A percentile compares a stretch with the other conserved stretches of the same genome.
phyloP scores from a whole-genome alignment of 2,797 vertebrate genomes.

The Lemur catta region DNA sequence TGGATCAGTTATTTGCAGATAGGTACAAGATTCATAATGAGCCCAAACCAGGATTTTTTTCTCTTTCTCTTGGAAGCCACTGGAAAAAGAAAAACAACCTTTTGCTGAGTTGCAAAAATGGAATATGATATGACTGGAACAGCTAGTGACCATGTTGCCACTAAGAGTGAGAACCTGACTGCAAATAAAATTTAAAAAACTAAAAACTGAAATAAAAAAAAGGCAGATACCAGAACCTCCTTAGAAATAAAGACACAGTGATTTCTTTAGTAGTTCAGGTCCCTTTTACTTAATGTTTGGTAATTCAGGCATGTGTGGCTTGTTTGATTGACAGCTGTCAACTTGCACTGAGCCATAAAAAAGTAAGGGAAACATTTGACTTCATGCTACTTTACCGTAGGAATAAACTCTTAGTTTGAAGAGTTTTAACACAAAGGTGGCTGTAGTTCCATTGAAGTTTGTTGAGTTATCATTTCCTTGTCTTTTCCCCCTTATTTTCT shows the following conservation, averaged over 20 bases:
- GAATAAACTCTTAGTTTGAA: background rate
- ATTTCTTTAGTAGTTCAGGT: background rate
- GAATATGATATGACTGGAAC: background rate
- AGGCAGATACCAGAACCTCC: background rate
- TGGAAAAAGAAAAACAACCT: background rate
- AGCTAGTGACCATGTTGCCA: background rate
- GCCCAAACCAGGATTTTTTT: background rate
- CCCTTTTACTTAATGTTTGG: background rate
- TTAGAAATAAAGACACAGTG: background rate
- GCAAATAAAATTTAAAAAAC: background rate
- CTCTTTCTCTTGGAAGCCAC: background rate
- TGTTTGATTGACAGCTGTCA: background rate
- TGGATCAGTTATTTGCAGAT: background rate
- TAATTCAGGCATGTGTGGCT: background rate
- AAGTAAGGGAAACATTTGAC: background rate
- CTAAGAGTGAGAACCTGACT: background rate
- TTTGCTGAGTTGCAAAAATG: background rate
- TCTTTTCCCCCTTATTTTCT: background rate
- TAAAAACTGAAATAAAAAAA: background rate
- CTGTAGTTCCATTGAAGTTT: background rate
- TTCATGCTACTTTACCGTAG: background rate
- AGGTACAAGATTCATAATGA: background rate
- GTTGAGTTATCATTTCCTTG: background rate
- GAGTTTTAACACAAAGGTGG: no score
- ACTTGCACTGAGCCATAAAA: background rate